Evolutionary conservation across 2,797 vertebrate genomes (phyloP).

Genomic region (Ceyx erithaca): DNA sequence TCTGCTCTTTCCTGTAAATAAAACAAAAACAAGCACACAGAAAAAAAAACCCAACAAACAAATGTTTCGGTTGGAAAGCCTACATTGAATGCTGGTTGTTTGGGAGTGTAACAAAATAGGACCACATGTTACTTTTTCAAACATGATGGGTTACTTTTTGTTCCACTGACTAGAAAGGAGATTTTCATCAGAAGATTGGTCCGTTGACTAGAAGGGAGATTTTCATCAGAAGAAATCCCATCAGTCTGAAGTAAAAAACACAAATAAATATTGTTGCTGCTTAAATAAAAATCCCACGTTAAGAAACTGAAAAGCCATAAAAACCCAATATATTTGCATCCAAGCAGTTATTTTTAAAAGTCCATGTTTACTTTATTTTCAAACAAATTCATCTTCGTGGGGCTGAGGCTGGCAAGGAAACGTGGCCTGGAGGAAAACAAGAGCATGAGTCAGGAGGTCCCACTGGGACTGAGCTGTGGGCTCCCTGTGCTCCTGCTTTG

Average conservation of each 20-base stretch:
- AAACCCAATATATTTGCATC: slow-evolving; percentile 45
- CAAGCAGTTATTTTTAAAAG: slow-evolving; percentile 56
- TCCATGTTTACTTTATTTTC: slow-evolving; percentile 15
- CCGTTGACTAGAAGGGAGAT: background rate
- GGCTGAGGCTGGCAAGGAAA: background rate
- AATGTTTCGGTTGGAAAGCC: background rate
- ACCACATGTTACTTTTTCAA: background rate
- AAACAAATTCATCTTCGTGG: slow-evolving; percentile 30
- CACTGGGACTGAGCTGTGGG: rapidly evolving
- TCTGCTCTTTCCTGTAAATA: background rate
- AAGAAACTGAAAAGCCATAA: slow-evolving; percentile 36
- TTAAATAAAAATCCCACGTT: slow-evolving; percentile 4
- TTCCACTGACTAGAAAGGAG: background rate
- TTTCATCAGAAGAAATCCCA: slow-evolving; percentile 35
- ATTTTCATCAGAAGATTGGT: slow-evolving; percentile 35
- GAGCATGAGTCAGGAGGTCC: background rate
- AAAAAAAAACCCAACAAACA: background rate
- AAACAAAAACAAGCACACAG: background rate
- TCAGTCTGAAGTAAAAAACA: slow-evolving; percentile 16
- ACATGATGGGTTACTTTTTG: background rate
- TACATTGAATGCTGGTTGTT: background rate
- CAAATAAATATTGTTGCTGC: slow-evolving; percentile 47
- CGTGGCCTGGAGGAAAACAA: background rate
- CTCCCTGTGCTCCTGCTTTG: background rate
- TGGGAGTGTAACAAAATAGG: background rate